Evolutionary conservation across 2,888 invertebrate species (phyloP).

Genomic region (Drosophila kuntzei): DNA sequence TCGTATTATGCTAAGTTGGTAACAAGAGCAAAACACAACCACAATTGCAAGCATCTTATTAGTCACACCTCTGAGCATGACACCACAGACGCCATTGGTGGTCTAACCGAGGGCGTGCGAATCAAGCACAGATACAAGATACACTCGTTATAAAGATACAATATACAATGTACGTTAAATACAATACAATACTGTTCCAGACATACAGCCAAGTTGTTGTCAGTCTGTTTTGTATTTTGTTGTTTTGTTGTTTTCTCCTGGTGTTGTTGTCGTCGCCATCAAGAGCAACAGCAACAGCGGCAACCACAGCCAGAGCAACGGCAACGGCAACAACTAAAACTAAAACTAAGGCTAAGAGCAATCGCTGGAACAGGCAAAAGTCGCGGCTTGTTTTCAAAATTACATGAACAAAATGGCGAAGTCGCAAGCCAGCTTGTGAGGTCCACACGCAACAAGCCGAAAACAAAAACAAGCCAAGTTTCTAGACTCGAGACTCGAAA

Average conservation of each 20-base stretch:
- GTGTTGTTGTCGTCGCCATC: constrained; percentile 38
- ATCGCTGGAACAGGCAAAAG: constrained; percentile 24
- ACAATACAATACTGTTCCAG: constrained; percentile 9
- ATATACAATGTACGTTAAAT: not conserved
- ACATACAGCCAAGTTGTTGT: constrained; percentile 9
- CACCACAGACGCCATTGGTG: constrained; percentile 69
- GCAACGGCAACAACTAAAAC: constrained; percentile 14
- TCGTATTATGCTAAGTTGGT: not conserved
- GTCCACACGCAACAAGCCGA: constrained; percentile 58
- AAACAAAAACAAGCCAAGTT: constrained; percentile 25
- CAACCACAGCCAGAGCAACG: not conserved
- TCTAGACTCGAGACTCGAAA: constrained; percentile 14
- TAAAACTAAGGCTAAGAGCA: constrained; percentile 9
- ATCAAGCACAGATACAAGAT: constrained; percentile 57
- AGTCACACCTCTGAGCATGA: constrained; percentile 60
- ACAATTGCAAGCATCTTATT: constrained; percentile 42
- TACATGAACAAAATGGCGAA: constrained; percentile 74
- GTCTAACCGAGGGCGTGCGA: constrained; percentile 68
- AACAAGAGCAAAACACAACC: constrained; percentile 11
- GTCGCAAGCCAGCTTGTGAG: constrained; percentile 65
- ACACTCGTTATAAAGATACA: constrained; percentile 42
- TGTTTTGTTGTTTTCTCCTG: constrained; percentile 9
- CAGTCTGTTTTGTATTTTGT: constrained; percentile 17
- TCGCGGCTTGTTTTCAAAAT: constrained; percentile 53
- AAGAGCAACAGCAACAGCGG: constrained; percentile 11